A percentile compares a stretch with the other conserved stretches of the same genome.
phyloP scores from a whole-genome alignment of 92 coral and sea anemone species.

The Parazoanthus swiftii region DNA sequence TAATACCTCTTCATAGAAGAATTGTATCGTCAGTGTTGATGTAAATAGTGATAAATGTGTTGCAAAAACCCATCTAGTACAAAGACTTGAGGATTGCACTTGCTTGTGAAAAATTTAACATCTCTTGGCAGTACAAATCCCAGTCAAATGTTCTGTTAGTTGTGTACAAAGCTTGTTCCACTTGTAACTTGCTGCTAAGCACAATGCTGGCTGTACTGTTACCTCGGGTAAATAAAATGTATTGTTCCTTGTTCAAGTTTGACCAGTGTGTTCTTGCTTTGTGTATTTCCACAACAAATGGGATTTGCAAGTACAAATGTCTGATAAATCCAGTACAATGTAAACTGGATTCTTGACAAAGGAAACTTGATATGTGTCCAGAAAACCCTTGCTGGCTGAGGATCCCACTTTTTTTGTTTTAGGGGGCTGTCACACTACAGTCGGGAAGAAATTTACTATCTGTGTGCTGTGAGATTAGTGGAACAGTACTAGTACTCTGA shows the following conservation, averaged over 20 bases:
- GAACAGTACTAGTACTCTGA: too few relatives aligned
- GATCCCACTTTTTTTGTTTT: too few relatives aligned
- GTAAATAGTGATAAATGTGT: not conserved
- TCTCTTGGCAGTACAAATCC: not conserved
- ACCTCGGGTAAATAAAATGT: not conserved
- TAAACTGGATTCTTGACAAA: too few relatives aligned
- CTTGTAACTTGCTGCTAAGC: not conserved
- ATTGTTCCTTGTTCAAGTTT: conserved; percentile 1
- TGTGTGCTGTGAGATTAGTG: too few relatives aligned
- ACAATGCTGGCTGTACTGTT: too few relatives aligned
- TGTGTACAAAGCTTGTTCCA: not conserved
- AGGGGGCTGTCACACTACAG: too few relatives aligned
- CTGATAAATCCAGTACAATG: too few relatives aligned
- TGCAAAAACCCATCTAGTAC: not conserved
- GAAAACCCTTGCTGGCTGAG: too few relatives aligned
- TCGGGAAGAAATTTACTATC: too few relatives aligned
- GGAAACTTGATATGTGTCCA: too few relatives aligned
- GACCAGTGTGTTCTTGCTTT: not conserved
- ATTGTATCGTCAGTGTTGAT: not conserved
- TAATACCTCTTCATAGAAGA: not conserved
- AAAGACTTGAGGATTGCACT: not conserved
- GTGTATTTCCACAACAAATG: too few relatives aligned
- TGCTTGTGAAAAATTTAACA: not conserved
- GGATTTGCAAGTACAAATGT: too few relatives aligned
- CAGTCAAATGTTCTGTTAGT: not conserved